phyloP scores from a whole-genome alignment of 1,140 invertebrate genomes.

The Ceratina calcarata region DNA sequence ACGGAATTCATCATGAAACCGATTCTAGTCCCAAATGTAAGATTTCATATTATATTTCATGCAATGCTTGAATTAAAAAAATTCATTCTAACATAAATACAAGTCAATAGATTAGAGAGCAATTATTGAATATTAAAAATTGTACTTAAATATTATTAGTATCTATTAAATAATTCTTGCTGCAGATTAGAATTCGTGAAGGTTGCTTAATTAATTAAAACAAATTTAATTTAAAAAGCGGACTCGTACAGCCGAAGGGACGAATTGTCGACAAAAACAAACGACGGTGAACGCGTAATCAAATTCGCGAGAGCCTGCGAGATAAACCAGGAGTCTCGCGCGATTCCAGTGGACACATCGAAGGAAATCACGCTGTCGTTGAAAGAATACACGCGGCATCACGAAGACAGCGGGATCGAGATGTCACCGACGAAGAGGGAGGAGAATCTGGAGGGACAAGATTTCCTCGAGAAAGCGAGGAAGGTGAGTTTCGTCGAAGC shows the following conservation, averaged over 20 bases:
- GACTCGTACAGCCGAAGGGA: conserved; percentile 47
- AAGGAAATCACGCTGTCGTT: conserved; percentile 35
- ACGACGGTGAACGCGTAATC: conserved; percentile 20
- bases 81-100: background rate
- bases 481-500: conserved; percentile 74
- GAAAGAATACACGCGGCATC: conserved; percentile 40
- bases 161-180: too few species aligned
- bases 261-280: conserved; percentile 32
- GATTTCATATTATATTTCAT: background rate
- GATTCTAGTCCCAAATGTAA: conserved; percentile 28
- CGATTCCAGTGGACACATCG: conserved; percentile 7
- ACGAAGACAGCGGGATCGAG: conserved; percentile 66
- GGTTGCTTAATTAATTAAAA: background rate
- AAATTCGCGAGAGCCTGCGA: conserved; percentile 40
- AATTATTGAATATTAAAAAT: too few species aligned
- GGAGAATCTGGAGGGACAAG: conserved; percentile 65
- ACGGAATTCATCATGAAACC: conserved; percentile 24
- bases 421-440: conserved; percentile 60
- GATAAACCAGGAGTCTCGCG: background rate
- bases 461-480: conserved; percentile 72
- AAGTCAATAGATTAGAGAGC: too few species aligned
- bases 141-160: too few species aligned
- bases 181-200: too few species aligned
- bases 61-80: too few species aligned
- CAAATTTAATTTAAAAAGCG: background rate